Evolutionary conservation across 2,797 vertebrate species (phyloP), one percentile per base, ranked within the genome.

Genomic region (Malurus splendens): DNA sequence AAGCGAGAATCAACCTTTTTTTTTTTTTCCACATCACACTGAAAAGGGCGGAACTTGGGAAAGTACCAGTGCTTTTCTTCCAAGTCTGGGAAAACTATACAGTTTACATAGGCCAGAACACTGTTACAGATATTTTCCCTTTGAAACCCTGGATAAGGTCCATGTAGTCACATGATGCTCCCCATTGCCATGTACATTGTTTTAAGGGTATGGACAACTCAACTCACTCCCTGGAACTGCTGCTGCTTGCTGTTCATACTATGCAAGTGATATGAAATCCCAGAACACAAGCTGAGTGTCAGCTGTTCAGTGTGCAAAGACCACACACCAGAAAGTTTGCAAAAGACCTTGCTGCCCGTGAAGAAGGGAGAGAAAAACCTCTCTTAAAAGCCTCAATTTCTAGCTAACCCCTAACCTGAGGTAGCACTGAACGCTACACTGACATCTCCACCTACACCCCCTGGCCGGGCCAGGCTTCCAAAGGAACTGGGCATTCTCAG

Each of bases 41-140:
- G n/a, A 57, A 82, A 92, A 89, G 74, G 77, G 54, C 0, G 1
- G 80, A 93, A 87, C 85, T 90, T 90, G 60, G 85, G 85, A 90
- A 95, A 93, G 47, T 12, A 87, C 77, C 85, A 86, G 12, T 36
- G 55, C 12, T 92, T 82, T 89, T 76, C 56, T 90, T 92, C 89
- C 89, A 87, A 93, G 71, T 79, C 92, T 94, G 82, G 77, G 56
- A 93, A 92, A 95, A 93, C 62, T 73, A 64, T 84, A 93, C 45
- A 71, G 77, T 36, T 86, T 86, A 70, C 67, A 87, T 57, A 90
- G 89, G 80, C 67, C 84, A 89, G 62, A 52, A 76, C 74, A 67
- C 36, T 60, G 24, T 79, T 90, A 82, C 3, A 82, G 85, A 70
- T 90, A 92, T 89, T 94, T 89, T 87, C 39, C 71, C 74, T 82